phyloP scores from a whole-genome alignment of 1,140 invertebrate species.

The Papilio glaucus region DNA sequence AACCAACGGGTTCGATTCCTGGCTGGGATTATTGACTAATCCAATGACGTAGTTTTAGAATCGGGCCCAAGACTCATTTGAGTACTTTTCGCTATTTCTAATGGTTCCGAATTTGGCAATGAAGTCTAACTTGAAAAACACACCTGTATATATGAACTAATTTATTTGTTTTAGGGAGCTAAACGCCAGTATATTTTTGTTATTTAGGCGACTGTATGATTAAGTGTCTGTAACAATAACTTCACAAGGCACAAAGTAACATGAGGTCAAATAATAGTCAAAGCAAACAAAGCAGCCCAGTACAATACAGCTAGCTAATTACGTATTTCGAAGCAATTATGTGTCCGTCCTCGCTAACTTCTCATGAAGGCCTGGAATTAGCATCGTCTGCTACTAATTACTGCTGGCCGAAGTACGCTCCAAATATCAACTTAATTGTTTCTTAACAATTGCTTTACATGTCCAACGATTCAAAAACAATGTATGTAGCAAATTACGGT shows the following conservation, averaged over 20 bases:
- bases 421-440: slow-evolving; percentile 20
- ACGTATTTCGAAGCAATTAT: slow-evolving; percentile 14
- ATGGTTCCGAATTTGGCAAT: too few relatives aligned
- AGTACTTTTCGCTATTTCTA: too few relatives aligned
- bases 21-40: too few relatives aligned
- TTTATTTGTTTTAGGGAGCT: too few relatives aligned
- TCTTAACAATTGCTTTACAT: slow-evolving; percentile 12
- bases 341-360: background rate
- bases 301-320: background rate
- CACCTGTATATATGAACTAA: too few relatives aligned
- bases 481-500: background rate
- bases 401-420: background rate
- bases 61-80: too few relatives aligned
- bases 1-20: too few relatives aligned
- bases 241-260: background rate
- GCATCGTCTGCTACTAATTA: background rate
- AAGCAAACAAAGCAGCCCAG: slow-evolving; percentile 5
- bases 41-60: too few relatives aligned
- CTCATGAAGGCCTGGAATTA: background rate
- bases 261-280: background rate
- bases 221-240: too few relatives aligned
- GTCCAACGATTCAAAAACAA: slow-evolving; percentile 5
- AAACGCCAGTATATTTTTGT: too few relatives aligned
- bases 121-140: too few relatives aligned
- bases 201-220: too few relatives aligned